Evolutionary conservation across 2,797 vertebrate species (phyloP), one percentile per base, ranked within the genome.

Genomic region (Alcedo atthis): DNA sequence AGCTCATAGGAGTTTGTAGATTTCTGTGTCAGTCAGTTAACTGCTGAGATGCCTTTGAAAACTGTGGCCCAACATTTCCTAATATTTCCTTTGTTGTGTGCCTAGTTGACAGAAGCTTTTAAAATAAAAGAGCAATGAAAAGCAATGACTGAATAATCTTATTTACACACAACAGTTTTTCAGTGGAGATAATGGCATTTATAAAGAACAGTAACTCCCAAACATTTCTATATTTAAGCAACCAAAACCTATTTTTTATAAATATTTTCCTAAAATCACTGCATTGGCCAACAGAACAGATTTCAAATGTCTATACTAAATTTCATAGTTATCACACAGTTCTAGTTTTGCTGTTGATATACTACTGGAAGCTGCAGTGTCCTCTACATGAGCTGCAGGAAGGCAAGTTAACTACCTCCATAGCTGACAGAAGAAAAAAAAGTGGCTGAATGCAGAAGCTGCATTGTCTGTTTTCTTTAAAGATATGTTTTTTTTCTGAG

Each of bases 11-110:
- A 59, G 8, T 53, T 43, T 87, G 25, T 8, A 42, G 55, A 71
- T 22, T 64, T 28, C 35, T 2, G 3, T 46, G 37, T 74, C 55
- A 85, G 20, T 35, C 2, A 33, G 21, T 77, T 71, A 80, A 57
- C 54, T 80, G 30, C 62, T 75, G 57, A 90, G 46, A 68, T 77
- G 35, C n/a, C 54, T 90, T 89, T 90, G 69, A 69, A 89, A 87
- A 62, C 46, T 54, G 45, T 42, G 88, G 24, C 7, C 11, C 43
- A 22, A n/a, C 15, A 24, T 43, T 71, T 74, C 18, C 8, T 67
- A 58, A n/a, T 33, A 55, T 63, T 82, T 74, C 13, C 35, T 33
- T 81, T 63, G 4, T 26, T 83, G 18, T 43, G 51, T 74, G 14
- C 15, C 33, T 33, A 5, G 5, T 15, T 69, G 46, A 59, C 42